phyloP scores from a whole-genome alignment of 2,113 vertebrate genomes.

The Spheniscus mendiculus region DNA sequence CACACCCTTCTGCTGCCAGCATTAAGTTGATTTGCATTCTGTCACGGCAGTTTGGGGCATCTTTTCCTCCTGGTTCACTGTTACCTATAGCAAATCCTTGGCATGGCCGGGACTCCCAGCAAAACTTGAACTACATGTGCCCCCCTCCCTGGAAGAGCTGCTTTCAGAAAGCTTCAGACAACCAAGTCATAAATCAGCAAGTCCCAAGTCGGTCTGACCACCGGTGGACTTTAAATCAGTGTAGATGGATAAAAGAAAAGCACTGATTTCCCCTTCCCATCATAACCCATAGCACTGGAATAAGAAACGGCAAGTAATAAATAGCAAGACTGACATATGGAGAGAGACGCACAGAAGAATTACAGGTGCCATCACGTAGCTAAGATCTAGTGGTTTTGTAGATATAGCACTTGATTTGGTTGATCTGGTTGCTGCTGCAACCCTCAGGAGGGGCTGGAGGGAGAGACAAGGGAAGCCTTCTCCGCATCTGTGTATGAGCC shows the following conservation, averaged over 20 bases:
- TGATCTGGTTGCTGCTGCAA: not conserved
- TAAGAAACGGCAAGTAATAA: not conserved
- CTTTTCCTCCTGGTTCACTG: not conserved
- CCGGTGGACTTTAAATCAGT: not conserved
- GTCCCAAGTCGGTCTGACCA: not conserved
- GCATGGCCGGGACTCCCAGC: not conserved
- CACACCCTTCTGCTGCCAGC: not conserved
- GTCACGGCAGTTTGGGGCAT: not conserved
- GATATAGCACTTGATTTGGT: not conserved
- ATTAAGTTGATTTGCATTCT: not conserved
- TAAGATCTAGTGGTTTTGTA: not conserved
- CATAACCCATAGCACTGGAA: not conserved
- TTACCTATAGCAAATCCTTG: not conserved
- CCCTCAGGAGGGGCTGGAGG: not conserved
- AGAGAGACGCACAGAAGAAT: not conserved
- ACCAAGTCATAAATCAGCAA: not conserved
- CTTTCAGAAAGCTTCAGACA: not conserved
- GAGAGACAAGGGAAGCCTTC: not conserved
- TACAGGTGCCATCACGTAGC: not conserved
- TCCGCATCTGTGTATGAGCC: fast-evolving
- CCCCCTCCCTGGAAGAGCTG: not conserved
- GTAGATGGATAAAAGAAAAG: not conserved
- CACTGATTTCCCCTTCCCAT: not conserved
- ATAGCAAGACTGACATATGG: not conserved
- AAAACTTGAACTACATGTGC: not conserved